phyloP scores from a whole-genome alignment of 2,797 vertebrate species.

The Schizopygopsis pylzovi region DNA sequence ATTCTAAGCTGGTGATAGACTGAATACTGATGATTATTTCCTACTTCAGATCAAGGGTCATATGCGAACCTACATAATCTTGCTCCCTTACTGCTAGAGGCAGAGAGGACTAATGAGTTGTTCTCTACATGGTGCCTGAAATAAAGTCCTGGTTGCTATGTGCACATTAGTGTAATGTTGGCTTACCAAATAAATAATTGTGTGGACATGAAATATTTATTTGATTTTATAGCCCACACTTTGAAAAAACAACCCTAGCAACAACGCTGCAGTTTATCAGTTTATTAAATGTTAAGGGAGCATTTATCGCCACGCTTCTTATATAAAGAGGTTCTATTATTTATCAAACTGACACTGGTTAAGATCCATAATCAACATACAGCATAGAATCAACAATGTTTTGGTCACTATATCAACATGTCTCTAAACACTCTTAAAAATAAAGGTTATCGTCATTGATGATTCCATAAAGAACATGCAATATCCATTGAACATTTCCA shows the following conservation, averaged over 20 bases:
- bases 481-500: background rate
- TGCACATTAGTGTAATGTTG: background rate
- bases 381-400: background rate
- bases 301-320: background rate
- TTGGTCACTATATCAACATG: background rate
- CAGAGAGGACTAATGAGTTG: constrained; percentile 12
- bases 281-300: background rate
- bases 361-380: background rate
- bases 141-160: background rate
- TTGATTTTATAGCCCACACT: background rate
- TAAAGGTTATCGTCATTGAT: too few species aligned
- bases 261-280: background rate
- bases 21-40: constrained; percentile 2
- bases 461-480: background rate
- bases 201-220: background rate
- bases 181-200: background rate
- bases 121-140: background rate
- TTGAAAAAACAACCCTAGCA: background rate
- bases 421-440: background rate
- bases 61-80: background rate
- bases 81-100: background rate
- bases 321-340: background rate
- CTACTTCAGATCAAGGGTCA: background rate
- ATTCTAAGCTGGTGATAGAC: background rate
- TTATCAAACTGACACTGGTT: background rate